Evolutionary conservation across 2,797 vertebrate species (phyloP), one percentile per base, ranked within the genome.

Genomic region (Anabas testudineus): DNA sequence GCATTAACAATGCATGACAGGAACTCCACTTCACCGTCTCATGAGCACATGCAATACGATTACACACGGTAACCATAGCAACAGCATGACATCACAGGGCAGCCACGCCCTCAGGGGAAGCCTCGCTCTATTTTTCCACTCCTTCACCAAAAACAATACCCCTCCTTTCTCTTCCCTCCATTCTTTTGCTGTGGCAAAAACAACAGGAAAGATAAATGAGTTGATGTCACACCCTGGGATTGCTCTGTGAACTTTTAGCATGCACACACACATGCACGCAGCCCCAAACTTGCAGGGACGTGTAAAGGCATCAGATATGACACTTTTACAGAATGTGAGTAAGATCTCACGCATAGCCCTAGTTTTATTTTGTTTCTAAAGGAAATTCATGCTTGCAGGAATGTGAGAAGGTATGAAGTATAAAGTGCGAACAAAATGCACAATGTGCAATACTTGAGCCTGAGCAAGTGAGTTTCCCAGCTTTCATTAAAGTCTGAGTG

Each of bases 81-180:
- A 76, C 65, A 3, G 2, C 67, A 68, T 89, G 78, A 88, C 85
- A 86, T 87, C 84, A 90, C 67, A 39, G 48, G 19, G n/a, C 32
- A 14, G 71, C 67, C 76, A 59, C 76, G 2, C 82, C 83, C 82
- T 73, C 14, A 10, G 69, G 79, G 68, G 74, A 61, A 24, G 22
- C 68, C 58, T 76, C 2, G 1, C 56, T 74, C 72, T 70, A 8
- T 71, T 84, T 75, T 88, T 77, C 77, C 76, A 70, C 47, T 77
- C 65, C 63, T 80, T 75, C 54, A 67, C 34, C 52, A 74, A 87
- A 81, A 88, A 83, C 82, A 84, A 77, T 45, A 39, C n/a, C 76
- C 59, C 48, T 52, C 68, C 71, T 70, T 22, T 77, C 49, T 70
- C 63, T 76, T 70, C 76, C 78, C 66, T 48, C 46, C 47, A 53